Base-by-base conservation (phyloP, 2,113 vertebrate genomes). In the Phyllostomus discolor region DNA sequence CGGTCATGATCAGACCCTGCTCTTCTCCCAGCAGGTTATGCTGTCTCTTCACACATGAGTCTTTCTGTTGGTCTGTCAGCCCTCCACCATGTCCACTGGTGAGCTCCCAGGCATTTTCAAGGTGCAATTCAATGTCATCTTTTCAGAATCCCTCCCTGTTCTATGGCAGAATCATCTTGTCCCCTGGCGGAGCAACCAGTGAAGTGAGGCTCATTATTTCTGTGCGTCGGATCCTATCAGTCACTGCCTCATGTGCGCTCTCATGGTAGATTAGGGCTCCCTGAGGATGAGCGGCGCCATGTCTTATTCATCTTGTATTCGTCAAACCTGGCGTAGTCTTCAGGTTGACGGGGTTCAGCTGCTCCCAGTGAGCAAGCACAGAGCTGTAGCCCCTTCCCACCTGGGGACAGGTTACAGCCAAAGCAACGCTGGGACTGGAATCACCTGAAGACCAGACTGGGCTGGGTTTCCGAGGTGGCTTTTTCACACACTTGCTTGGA, bases 181-280 rank as follows among this genome's bases (percentile, higher is more conserved):
- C 17, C 8, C 41, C 54, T 20, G 5, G 87, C 9, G 33, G n/a
- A 48, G 48, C 0, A 2, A 41, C n/a, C 26, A 6, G 26, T 10
- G 9, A 16, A 1, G 1, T 15, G 20, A 82, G 46, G 81, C 19
- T 66, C 15, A 17, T 50, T 31, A 1, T 54, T 35, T 41, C 59
- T 14, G 0, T 3, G 28, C 15, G 2, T 48, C 14, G 0, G n/a
- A 84, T 24, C 22, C 48, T 15, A 6, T 9, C 14, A 46, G 15
- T 48, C 62, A 5, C 5, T 1, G 52, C 31, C 41, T 69, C 5
- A 2, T 3, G 2, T 12, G 2, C 5, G 5, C 35, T 35, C 35
- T 95, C 28, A 43, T 10, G 4, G 9, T 19, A 66, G 62, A 52
- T 9, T 10, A 35, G n/a, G 33, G 35, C 5, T 89, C 59, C 75